Percentiles rank a stretch among this genome's conserved stretches.
phyloP scores from a whole-genome alignment of 2,113 vertebrate species.

The Tupaia tana region DNA sequence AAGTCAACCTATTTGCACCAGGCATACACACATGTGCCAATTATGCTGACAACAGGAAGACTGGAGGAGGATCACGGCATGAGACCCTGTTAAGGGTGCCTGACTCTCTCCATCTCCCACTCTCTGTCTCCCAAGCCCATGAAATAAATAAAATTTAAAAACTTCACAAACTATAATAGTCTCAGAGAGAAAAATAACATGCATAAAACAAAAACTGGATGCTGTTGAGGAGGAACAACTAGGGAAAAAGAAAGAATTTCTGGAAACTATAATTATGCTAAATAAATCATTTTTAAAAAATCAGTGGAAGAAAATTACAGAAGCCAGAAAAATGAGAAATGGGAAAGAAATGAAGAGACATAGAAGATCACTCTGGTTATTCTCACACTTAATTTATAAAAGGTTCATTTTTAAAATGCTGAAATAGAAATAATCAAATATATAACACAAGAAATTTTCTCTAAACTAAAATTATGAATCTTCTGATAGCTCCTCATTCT shows the following conservation, averaged over 20 bases:
- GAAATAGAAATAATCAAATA: neutral
- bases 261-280: too few species aligned
- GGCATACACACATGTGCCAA: too few species aligned
- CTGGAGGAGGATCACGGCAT: too few species aligned
- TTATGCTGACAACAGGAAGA: too few species aligned
- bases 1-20: too few species aligned
- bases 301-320: neutral
- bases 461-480: slow-evolving; percentile 10
- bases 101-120: too few species aligned
- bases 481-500: neutral
- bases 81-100: too few species aligned
- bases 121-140: too few species aligned
- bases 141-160: neutral
- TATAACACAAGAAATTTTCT: neutral
- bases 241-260: neutral
- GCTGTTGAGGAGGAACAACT: neutral
- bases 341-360: neutral
- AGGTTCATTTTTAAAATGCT: neutral
- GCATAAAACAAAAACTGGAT: slow-evolving; percentile 20
- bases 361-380: neutral
- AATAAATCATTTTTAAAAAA: too few species aligned
- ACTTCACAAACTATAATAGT: neutral
- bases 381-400: neutral
- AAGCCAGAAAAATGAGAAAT: neutral
- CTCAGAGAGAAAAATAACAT: neutral